Evolutionary conservation across 2,113 vertebrate genomes (phyloP).

Genomic region (Grantiella picta): DNA sequence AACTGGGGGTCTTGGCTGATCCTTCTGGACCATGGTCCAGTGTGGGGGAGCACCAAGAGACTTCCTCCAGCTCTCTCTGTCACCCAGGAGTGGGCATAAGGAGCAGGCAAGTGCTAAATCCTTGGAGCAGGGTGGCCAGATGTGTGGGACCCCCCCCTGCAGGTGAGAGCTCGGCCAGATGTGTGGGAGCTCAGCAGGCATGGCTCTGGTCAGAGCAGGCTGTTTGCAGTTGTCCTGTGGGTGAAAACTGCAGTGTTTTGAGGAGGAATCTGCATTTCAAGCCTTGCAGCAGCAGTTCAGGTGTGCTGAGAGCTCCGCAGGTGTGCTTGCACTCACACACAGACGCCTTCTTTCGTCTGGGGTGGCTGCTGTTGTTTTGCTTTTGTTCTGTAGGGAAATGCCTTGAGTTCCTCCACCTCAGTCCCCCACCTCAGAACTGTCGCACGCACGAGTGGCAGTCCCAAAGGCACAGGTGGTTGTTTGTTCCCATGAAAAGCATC

Average conservation of each 20-base stretch:
- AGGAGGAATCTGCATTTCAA: background rate
- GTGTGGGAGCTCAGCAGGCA: background rate
- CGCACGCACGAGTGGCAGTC: accelerated
- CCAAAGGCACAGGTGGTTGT: background rate
- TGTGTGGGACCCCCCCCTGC: too few relatives aligned
- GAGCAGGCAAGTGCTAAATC: background rate
- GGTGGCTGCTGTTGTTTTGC: background rate
- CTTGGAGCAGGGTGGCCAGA: background rate
- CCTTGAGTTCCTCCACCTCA: background rate
- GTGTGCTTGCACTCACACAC: background rate
- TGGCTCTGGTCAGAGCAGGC: background rate
- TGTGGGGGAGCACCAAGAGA: background rate
- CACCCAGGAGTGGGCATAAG: background rate
- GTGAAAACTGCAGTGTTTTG: background rate
- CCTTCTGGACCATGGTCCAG: background rate
- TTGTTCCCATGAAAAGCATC: background rate
- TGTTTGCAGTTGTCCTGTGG: background rate
- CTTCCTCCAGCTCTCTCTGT: background rate
- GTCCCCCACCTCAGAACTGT: too few relatives aligned
- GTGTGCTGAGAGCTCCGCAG: background rate
- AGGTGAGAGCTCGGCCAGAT: background rate
- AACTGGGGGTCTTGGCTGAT: background rate
- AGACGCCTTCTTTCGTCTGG: background rate
- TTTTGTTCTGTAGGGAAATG: background rate
- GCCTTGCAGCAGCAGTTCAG: background rate